These are phyloP conservation scores for Pseudomyrmex cubaensis DNA, from an alignment of 1,140 invertebrate genomes.

Conservation along the genomic window DNA sequence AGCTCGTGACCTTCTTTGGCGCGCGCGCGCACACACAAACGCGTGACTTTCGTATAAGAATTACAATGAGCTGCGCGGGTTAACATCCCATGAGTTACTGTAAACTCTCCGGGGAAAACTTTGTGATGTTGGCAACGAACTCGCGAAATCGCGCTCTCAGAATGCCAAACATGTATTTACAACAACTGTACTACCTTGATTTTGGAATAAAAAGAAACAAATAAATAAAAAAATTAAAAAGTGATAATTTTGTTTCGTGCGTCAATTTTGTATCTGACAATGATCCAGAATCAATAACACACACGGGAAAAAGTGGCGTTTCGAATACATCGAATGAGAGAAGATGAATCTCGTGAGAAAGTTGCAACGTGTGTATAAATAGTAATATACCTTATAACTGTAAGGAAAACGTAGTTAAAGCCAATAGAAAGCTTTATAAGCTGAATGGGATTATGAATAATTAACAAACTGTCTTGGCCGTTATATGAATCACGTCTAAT, in stretches of 20 bases:
- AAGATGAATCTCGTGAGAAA: background rate
- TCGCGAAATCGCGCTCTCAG: conserved; percentile 13
- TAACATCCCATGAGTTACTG: conserved; percentile 36
- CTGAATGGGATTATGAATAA: conserved; percentile 61
- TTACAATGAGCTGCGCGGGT: conserved; percentile 49
- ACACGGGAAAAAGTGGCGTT: background rate
- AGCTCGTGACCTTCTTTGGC: conserved; percentile 45
- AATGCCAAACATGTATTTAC: background rate
- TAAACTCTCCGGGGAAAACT: conserved; percentile 28
- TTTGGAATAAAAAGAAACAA: no score
- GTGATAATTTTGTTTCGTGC: no score
- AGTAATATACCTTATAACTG: conserved; percentile 13
- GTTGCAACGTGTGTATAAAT: background rate
- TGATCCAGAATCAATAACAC: no score
- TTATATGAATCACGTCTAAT: conserved; percentile 61
- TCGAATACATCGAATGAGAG: background rate
- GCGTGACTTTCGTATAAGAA: conserved; percentile 44
- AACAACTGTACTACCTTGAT: background rate
- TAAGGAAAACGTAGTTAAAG: conserved; percentile 28
- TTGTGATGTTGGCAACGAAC: conserved; percentile 3
- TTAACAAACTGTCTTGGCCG: conserved; percentile 56
- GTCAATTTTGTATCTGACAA: no score
- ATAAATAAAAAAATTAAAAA: no score
- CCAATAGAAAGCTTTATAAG: conserved; percentile 52
- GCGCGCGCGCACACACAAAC: background rate